Evolutionary conservation across 2,113 vertebrate species (phyloP).

Genomic region (Scortum barcoo): DNA sequence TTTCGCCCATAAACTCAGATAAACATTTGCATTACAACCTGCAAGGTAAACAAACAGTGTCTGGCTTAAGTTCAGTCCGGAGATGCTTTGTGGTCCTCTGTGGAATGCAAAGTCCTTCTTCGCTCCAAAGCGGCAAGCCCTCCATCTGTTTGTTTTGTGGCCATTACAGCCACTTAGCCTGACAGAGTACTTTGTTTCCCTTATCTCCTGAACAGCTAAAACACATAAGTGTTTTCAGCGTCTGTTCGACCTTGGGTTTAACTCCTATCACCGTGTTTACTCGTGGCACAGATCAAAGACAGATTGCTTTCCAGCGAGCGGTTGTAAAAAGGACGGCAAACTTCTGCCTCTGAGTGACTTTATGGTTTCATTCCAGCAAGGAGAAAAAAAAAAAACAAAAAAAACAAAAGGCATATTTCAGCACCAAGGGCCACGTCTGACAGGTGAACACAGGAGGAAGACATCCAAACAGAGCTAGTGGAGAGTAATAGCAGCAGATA

Average conservation of each 20-base stretch:
- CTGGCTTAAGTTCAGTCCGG: conserved; percentile 67
- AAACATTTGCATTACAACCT: conserved; percentile 71
- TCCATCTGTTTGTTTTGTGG: conserved; percentile 74
- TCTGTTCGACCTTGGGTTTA: conserved; percentile 69
- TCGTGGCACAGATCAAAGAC: conserved; percentile 72
- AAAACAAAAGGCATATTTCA: conserved; percentile 52
- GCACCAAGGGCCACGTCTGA: conserved; percentile 45
- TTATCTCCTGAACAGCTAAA: conserved; percentile 72
- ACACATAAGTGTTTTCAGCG: conserved; percentile 63
- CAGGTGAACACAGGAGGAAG: conserved; percentile 59
- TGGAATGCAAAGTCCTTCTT: conserved; percentile 69
- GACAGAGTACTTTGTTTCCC: conserved; percentile 74
- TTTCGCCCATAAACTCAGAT: conserved; percentile 49
- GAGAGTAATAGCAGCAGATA: conserved; percentile 41
- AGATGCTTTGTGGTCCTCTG: conserved; percentile 61
- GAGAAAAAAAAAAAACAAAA: conserved; percentile 48
- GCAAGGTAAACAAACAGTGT: conserved; percentile 67
- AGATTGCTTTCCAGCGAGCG: conserved; percentile 51
- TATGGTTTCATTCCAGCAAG: conserved; percentile 48
- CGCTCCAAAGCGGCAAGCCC: conserved; percentile 41
- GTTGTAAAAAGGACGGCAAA: conserved; percentile 25
- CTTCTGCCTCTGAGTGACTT: conserved; percentile 46
- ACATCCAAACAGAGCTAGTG: conserved; percentile 36
- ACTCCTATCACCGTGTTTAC: conserved; percentile 70
- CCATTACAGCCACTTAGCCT: conserved; percentile 78